Evolutionary conservation across 2,797 vertebrate genomes (phyloP).

Genomic region (Labroides dimidiatus): DNA sequence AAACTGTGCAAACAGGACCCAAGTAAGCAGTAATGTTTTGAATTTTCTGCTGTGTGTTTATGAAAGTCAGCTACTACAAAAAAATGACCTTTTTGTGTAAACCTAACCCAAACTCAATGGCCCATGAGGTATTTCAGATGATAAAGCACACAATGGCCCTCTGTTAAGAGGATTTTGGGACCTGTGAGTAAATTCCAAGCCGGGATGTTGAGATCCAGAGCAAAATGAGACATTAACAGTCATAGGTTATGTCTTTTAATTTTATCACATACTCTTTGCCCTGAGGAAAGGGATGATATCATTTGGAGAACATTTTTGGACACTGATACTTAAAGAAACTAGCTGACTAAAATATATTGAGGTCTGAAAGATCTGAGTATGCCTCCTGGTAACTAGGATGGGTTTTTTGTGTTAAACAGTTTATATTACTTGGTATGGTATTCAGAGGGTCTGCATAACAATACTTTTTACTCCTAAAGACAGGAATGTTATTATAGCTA

Average conservation of each 20-base stretch:
- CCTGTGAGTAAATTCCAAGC: neutral
- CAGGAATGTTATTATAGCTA: constrained; percentile 12
- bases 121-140: constrained; percentile 1
- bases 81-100: constrained; percentile 18
- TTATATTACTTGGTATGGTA: neutral
- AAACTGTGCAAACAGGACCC: neutral
- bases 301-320: neutral
- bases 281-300: constrained; percentile 17
- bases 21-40: neutral
- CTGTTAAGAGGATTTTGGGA: neutral
- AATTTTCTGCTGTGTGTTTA: constrained; percentile 9
- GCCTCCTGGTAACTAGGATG: constrained; percentile 6
- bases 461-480: neutral
- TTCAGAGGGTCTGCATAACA: neutral
- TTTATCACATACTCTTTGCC: neutral
- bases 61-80: neutral
- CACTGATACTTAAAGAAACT: constrained; percentile 6
- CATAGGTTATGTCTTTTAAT: neutral
- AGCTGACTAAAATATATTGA: constrained; percentile 19
- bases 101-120: constrained; percentile 15
- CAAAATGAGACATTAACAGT: constrained; percentile 14
- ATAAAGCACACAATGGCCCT: neutral
- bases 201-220: constrained; percentile 9
- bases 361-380: neutral
- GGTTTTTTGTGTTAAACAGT: neutral